Evolutionary conservation across 2,113 vertebrate genomes (phyloP).

Genomic region (Rhagologus leucostigma): DNA sequence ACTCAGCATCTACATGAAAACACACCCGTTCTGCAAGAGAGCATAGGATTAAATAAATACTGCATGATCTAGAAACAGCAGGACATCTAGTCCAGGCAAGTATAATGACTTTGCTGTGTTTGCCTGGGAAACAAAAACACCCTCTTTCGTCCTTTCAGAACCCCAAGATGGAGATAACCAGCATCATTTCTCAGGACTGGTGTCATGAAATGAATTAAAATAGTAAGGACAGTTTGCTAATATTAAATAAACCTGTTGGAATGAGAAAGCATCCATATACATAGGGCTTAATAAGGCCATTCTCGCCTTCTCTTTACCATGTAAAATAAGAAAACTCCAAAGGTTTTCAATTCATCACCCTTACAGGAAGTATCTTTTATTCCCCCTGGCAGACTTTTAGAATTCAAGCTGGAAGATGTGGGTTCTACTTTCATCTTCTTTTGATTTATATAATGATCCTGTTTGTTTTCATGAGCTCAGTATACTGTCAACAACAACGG

Average conservation of each 20-base stretch:
- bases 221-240: background rate
- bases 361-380: constrained; percentile 29
- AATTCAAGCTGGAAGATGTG: constrained; percentile 32
- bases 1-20: background rate
- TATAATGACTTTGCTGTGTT: background rate
- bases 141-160: background rate
- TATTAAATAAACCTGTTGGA: background rate
- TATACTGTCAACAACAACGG: constrained; percentile 39
- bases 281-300: background rate
- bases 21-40: background rate
- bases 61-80: background rate
- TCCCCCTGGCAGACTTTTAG: constrained; percentile 13
- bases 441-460: constrained; percentile 53
- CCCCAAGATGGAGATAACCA: background rate
- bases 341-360: background rate
- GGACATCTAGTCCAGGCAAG: background rate
- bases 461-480: constrained; percentile 37
- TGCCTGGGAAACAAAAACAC: background rate
- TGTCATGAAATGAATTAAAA: background rate
- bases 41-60: constrained; percentile 20
- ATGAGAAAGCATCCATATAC: background rate
- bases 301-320: background rate
- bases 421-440: constrained; percentile 51
- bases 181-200: background rate
- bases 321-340: background rate